Evolutionary conservation across 2,888 invertebrate genomes (phyloP).

Genomic region (Tipula helvola): DNA sequence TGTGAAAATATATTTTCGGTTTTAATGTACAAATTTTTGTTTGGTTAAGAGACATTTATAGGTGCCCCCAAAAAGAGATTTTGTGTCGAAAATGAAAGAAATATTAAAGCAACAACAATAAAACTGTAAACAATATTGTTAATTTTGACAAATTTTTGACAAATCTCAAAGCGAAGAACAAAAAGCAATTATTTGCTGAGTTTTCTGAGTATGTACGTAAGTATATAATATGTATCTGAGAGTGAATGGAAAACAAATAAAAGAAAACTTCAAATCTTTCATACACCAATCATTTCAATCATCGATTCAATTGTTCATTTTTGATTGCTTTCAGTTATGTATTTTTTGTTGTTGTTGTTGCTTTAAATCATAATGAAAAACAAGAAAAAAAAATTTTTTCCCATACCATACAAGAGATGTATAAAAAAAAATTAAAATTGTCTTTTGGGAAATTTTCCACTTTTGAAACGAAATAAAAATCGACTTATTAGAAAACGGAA

Average conservation of each 20-base stretch:
- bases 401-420: not conserved
- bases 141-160: not conserved
- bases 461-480: not conserved
- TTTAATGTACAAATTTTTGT: not conserved
- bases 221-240: not conserved
- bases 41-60: not conserved
- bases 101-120: not conserved
- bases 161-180: not conserved
- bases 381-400: not conserved
- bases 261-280: not conserved
- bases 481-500: not conserved
- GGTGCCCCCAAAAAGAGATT: not conserved
- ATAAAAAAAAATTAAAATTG: not conserved
- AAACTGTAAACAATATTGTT: not conserved
- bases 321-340: not conserved
- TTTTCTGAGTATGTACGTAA: not conserved
- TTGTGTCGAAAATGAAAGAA: not conserved
- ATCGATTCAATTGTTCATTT: not conserved
- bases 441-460: constrained; percentile 4
- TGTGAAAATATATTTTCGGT: not conserved
- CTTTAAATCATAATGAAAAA: not conserved
- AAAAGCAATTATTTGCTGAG: not conserved
- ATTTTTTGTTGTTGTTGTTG: not conserved
- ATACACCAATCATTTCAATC: not conserved
- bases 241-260: not conserved